Conservation (phyloP, 2,888 invertebrate species). For the Lucinisca nassula region DNA sequence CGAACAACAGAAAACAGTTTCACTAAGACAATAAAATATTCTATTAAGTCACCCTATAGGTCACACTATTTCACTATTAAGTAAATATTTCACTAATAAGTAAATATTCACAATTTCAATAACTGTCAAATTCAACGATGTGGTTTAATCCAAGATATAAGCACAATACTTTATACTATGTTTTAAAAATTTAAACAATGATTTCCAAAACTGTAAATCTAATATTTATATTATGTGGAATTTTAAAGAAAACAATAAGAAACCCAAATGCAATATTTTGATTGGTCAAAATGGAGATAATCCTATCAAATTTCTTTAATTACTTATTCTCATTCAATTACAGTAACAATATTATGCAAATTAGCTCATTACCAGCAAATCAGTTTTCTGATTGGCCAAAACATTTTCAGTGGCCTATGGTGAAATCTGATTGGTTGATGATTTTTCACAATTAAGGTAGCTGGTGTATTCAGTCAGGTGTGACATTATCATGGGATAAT, state of each 20-base stretch:
- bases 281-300: not conserved
- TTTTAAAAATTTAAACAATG: too few species aligned
- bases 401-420: not conserved
- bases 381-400: not conserved
- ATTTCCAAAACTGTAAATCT: too few species aligned
- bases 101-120: too few species aligned
- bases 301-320: not conserved
- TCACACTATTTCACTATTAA: too few species aligned
- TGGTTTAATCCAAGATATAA: too few species aligned
- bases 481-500: not conserved
- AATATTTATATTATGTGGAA: too few species aligned
- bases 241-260: too few species aligned
- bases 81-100: too few species aligned
- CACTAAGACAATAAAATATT: not conserved
- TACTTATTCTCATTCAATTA: not conserved
- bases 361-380: not conserved
- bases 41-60: too few species aligned
- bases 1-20: not conserved
- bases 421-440: not conserved
- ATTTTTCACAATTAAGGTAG: not conserved
- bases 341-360: conserved; percentile 14
- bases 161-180: too few species aligned
- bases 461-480: not conserved
- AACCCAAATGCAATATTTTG: not conserved
- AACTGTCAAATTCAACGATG: too few species aligned